Evolutionary conservation across 2,113 vertebrate genomes (phyloP).

Genomic region (Psittacara wagleri): DNA sequence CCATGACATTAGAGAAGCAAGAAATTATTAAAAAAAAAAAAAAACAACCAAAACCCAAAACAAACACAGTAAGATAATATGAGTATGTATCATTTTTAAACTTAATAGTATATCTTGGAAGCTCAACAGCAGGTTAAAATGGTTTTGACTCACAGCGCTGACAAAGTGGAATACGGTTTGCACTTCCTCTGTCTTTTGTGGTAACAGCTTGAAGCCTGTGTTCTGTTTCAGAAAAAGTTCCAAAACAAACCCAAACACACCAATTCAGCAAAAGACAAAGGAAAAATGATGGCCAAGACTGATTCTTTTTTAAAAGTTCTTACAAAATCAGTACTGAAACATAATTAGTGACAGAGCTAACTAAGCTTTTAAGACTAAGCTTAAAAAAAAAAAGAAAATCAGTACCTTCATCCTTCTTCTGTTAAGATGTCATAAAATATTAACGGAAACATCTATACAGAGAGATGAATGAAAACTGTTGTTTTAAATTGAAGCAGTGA

Average conservation of each 20-base stretch:
- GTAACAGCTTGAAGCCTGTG: background rate
- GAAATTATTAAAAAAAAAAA: background rate
- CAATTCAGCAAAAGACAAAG: background rate
- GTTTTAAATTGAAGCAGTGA: conserved; percentile 9
- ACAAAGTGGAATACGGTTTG: background rate
- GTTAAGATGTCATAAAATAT: conserved; percentile 28
- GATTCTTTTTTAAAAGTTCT: background rate
- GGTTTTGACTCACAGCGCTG: background rate
- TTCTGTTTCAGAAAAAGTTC: background rate
- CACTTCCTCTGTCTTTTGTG: background rate
- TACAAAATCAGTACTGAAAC: background rate
- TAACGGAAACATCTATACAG: conserved; percentile 21
- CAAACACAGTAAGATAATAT: background rate
- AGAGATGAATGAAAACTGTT: background rate
- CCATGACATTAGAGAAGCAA: background rate
- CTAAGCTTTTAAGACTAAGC: background rate
- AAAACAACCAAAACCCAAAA: background rate
- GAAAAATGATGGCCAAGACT: background rate
- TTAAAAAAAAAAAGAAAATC: background rate
- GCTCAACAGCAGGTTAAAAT: background rate
- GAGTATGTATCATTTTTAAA: background rate
- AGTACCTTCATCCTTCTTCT: background rate
- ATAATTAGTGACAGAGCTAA: background rate
- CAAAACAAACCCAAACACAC: background rate
- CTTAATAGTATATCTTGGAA: background rate